A percentile compares a stretch with the other conserved stretches of the same genome.
Evolutionary conservation across 2,888 invertebrate species (phyloP).

Genomic region (Pristionchus fissidentatus): DNA sequence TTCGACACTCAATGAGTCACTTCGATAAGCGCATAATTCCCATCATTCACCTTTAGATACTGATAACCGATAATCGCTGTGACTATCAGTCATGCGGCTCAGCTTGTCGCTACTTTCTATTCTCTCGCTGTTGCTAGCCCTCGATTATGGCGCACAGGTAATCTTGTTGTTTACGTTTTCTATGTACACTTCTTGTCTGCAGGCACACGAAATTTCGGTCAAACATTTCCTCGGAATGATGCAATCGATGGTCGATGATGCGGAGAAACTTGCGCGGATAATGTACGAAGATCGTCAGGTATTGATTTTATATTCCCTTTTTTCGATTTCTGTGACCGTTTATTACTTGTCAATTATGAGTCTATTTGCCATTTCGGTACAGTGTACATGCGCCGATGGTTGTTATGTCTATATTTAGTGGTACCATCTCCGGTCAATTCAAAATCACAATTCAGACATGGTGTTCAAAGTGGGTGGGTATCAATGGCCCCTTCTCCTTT

Average conservation of each 20-base stretch:
- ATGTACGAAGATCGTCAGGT: constrained; percentile 43
- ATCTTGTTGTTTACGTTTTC: not conserved
- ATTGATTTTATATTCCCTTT: not conserved
- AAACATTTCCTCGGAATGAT: constrained; percentile 38
- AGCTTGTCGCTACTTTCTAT: not conserved
- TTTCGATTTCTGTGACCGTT: too few species aligned
- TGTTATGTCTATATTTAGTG: too few species aligned
- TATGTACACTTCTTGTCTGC: too few species aligned
- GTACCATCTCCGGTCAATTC: too few species aligned
- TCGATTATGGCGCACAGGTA: constrained; percentile 7
- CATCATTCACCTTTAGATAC: not conserved
- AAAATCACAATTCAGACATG: not conserved
- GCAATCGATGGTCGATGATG: constrained; percentile 35
- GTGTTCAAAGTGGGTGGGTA: constrained; percentile 20
- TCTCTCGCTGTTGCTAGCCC: not conserved
- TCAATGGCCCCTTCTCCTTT: constrained; percentile 38
- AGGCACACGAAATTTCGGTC: not conserved
- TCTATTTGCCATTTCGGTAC: too few species aligned
- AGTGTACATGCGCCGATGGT: too few species aligned
- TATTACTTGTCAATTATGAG: too few species aligned
- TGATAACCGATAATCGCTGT: not conserved
- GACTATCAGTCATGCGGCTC: not conserved
- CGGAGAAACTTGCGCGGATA: constrained; percentile 15
- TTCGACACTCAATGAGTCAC: not conserved
- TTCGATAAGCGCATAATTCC: constrained; percentile 3